These are phyloP conservation scores for Pseudomyrmex dendroicus DNA, from an alignment of 1,140 invertebrate species.

Conservation along the genomic window DNA sequence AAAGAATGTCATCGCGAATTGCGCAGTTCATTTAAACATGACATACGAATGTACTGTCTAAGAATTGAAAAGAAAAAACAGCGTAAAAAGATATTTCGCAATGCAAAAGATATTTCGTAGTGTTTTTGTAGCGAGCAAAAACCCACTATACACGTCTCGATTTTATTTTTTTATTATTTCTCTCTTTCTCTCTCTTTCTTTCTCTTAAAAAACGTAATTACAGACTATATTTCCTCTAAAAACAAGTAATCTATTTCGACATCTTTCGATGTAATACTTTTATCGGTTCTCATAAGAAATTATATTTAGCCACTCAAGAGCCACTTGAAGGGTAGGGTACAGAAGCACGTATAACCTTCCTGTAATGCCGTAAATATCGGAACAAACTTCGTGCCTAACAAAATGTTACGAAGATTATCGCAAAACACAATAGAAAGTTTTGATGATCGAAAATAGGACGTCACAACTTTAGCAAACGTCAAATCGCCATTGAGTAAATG, in stretches of 20 bases:
- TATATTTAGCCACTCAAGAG: not conserved
- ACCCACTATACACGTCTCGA: not conserved
- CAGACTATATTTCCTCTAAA: too few relatives aligned
- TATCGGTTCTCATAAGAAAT: too few relatives aligned
- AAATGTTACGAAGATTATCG: conserved; percentile 27
- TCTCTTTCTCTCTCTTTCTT: too few relatives aligned
- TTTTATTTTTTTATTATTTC: too few relatives aligned
- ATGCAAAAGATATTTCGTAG: not conserved
- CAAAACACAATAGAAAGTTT: not conserved
- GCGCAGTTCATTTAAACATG: not conserved
- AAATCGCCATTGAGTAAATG: not conserved
- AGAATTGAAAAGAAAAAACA: conserved; percentile 2
- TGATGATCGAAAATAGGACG: not conserved
- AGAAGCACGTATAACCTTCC: conserved; percentile 1
- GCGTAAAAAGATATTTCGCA: not conserved
- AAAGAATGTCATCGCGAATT: conserved; percentile 1
- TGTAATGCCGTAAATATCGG: conserved; percentile 15
- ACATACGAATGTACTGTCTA: conserved; percentile 18
- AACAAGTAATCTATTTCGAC: too few relatives aligned
- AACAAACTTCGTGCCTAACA: not conserved
- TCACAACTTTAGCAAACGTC: not conserved
- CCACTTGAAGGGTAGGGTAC: not conserved
- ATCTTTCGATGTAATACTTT: too few relatives aligned
- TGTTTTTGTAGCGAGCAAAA: not conserved
- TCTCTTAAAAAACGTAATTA: too few relatives aligned